Conservation (phyloP, 1,140 invertebrate genomes). For the Periplaneta americana region DNA sequence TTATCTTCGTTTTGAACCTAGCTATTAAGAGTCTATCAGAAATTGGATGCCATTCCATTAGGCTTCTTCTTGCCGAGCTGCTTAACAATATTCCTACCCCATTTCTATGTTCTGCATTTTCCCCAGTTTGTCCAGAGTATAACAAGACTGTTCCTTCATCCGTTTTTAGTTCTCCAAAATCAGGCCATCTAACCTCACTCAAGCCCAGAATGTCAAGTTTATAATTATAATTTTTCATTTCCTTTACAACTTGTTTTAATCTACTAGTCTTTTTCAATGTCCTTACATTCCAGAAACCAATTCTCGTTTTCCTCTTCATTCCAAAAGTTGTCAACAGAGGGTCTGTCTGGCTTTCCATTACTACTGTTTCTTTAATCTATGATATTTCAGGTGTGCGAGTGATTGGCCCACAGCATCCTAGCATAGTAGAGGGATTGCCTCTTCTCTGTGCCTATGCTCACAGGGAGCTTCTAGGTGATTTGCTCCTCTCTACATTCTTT, state of each 20-base stretch:
- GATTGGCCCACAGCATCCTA: neutral
- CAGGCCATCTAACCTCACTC: conserved; percentile 13
- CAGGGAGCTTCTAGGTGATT: too few species aligned
- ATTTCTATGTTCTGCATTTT: conserved; percentile 1
- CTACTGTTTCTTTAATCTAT: neutral
- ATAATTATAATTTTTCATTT: conserved; percentile 16
- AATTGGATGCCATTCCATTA: neutral
- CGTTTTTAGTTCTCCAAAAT: neutral
- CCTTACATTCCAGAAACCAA: conserved; percentile 14
- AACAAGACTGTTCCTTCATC: neutral
- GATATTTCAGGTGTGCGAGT: neutral
- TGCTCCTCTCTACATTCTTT: too few species aligned
- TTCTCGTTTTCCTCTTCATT: neutral
- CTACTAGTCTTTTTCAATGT: conserved; percentile 9
- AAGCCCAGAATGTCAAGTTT: conserved; percentile 11
- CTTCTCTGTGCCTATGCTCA: too few species aligned
- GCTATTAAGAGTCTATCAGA: neutral
- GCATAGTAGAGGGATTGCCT: too few species aligned
- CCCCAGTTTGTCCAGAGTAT: conserved; percentile 7
- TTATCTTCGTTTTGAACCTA: neutral
- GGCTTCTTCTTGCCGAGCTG: neutral
- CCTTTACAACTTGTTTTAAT: conserved; percentile 4
- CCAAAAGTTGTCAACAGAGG: neutral
- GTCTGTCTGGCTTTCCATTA: neutral
- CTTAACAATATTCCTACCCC: conserved; percentile 10